Percentiles rank a stretch among this genome's conserved stretches.
phyloP scores from a whole-genome alignment of 2,113 vertebrate species.

The Lepus europaeus region DNA sequence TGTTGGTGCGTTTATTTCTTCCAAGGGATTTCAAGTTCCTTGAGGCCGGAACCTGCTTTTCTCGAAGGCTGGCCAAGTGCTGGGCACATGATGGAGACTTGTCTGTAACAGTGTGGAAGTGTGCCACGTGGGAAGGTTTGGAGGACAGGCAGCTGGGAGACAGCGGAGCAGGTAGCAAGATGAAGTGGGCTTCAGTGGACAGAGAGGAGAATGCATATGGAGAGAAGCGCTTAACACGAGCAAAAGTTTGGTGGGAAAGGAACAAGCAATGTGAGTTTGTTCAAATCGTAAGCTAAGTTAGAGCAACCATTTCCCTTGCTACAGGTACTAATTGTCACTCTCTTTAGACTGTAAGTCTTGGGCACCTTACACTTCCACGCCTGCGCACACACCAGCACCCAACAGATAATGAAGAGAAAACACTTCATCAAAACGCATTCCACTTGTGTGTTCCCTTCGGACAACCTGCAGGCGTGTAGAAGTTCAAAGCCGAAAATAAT shows the following conservation, averaged over 20 bases:
- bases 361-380: not conserved
- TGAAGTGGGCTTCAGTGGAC: not conserved
- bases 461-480: not conserved
- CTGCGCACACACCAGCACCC: too few species aligned
- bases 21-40: not conserved
- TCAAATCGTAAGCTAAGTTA: not conserved
- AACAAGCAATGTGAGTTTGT: not conserved
- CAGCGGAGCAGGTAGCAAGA: not conserved
- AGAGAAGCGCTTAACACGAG: not conserved
- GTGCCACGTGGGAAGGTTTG: not conserved
- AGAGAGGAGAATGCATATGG: not conserved
- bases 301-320: not conserved
- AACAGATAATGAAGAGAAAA: not conserved
- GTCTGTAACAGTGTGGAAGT: not conserved
- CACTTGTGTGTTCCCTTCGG: not conserved
- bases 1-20: not conserved
- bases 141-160: not conserved
- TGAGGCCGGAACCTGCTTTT: not conserved
- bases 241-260: not conserved
- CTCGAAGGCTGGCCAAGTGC: not conserved
- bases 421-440: not conserved
- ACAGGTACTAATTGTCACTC: not conserved
- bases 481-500: conserved; percentile 10
- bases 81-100: not conserved
- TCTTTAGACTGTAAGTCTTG: not conserved